phyloP scores from a whole-genome alignment of 2,113 vertebrate species.

The Acrocephalus arundinaceus region DNA sequence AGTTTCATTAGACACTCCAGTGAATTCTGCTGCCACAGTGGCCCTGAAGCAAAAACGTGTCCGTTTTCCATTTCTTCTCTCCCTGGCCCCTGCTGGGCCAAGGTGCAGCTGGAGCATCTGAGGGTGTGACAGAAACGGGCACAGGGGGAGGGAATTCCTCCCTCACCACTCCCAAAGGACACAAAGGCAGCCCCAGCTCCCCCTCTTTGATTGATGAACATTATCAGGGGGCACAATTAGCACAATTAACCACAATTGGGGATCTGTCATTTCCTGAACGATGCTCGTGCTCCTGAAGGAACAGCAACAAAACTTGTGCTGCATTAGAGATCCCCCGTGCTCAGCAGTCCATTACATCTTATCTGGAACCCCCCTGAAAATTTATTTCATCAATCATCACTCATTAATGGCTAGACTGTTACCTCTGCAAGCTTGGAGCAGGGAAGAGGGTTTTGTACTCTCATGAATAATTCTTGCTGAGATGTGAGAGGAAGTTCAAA shows the following conservation, averaged over 20 bases:
- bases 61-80: background rate
- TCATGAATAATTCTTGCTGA: background rate
- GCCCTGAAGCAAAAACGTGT: background rate
- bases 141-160: background rate
- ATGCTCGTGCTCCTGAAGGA: background rate
- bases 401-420: background rate
- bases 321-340: background rate
- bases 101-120: background rate
- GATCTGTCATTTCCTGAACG: background rate
- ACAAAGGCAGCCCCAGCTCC: background rate
- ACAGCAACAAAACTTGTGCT: fast-evolving
- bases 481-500: background rate
- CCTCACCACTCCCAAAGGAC: background rate
- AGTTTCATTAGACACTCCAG: background rate
- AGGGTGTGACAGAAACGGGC: background rate
- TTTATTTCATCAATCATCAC: background rate
- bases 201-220: background rate
- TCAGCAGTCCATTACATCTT: background rate
- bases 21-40: background rate
- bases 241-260: background rate
- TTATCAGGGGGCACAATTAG: background rate
- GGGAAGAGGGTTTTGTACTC: background rate
- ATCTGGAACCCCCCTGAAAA: background rate
- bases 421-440: background rate
- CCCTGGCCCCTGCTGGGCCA: background rate